A percentile compares a stretch with the other conserved stretches of the same genome.
phyloP scores from a whole-genome alignment of 2,888 invertebrate species.

The Odontomyia ornata region DNA sequence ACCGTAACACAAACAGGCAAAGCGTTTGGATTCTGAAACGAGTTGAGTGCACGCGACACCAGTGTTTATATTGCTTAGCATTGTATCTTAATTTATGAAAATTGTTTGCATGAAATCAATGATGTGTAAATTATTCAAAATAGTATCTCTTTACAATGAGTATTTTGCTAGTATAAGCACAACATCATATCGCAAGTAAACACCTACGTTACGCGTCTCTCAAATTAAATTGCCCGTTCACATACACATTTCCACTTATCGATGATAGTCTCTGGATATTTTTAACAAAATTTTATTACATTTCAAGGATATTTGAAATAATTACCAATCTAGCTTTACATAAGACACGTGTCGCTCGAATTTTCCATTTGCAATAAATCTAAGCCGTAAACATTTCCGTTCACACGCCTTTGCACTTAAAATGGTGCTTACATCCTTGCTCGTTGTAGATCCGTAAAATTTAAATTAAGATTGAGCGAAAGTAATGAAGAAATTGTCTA shows the following conservation, averaged over 20 bases:
- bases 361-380: not conserved
- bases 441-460: not conserved
- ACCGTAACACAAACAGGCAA: constrained; percentile 82
- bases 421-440: not conserved
- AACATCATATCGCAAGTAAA: no score
- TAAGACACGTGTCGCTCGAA: not conserved
- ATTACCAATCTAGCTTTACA: not conserved
- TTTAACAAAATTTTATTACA: not conserved
- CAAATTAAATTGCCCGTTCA: no score
- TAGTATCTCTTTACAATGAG: no score
- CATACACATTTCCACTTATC: no score
- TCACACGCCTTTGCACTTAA: not conserved
- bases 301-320: not conserved
- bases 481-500: constrained; percentile 16
- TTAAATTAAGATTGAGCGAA: not conserved
- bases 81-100: no score
- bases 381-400: not conserved
- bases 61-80: no score
- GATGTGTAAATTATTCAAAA: no score
- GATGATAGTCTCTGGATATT: no score
- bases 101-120: no score
- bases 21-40: constrained; percentile 97
- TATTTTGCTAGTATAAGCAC: no score
- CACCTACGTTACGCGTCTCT: no score
- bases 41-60: constrained; percentile 64